Conservation (phyloP, 2,797 vertebrate species). For the Microtus agrestis region DNA sequence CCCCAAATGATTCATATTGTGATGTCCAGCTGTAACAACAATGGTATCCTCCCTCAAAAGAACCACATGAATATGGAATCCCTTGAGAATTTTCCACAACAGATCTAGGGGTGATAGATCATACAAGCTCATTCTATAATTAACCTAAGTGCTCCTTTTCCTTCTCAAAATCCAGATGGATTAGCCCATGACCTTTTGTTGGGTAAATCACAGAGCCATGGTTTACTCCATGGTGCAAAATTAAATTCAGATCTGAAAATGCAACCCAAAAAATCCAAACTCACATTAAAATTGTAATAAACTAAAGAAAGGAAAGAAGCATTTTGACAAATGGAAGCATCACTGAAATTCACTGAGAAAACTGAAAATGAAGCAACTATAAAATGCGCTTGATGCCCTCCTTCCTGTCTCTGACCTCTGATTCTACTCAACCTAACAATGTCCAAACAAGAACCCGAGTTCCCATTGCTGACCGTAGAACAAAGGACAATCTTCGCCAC, state of each 20-base stretch:
- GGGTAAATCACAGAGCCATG: conserved; percentile 58
- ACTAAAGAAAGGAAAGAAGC: not conserved
- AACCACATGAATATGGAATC: conserved; percentile 73
- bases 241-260: conserved; percentile 76
- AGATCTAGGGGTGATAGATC: conserved; percentile 67
- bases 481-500: not conserved
- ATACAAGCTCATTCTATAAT: conserved; percentile 79
- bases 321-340: not conserved
- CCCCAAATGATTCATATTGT: conserved; percentile 76
- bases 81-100: conserved; percentile 78
- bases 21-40: conserved; percentile 74
- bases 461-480: not conserved
- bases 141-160: conserved; percentile 80
- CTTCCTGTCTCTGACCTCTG: not conserved
- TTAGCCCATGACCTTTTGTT: conserved; percentile 61
- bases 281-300: conserved; percentile 19
- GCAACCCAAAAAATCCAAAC: conserved; percentile 2
- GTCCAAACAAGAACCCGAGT: not conserved
- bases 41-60: conserved; percentile 71
- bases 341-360: not conserved
- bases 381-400: not conserved
- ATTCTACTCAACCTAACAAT: not conserved
- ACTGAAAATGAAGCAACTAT: not conserved
- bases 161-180: conserved; percentile 59
- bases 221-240: conserved; percentile 64